phyloP scores from a whole-genome alignment of 2,797 vertebrate species.

The Poecilia gillii region DNA sequence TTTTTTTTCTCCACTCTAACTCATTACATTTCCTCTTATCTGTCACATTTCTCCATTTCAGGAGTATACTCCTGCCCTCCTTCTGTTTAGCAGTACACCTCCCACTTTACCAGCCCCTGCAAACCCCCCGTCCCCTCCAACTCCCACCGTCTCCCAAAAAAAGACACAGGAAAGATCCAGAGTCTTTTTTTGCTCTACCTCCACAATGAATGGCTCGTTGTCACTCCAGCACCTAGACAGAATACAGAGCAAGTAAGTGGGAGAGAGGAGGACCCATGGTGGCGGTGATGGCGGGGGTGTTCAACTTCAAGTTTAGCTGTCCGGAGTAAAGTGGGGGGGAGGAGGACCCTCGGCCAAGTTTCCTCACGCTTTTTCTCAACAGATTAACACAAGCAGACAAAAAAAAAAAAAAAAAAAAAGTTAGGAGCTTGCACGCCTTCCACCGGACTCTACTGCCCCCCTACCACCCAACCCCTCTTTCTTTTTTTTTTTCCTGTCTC shows the following conservation, averaged over 20 bases:
- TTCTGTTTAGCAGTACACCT: conserved; percentile 9
- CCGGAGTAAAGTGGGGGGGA: conserved; percentile 66
- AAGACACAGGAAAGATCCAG: conserved; percentile 81
- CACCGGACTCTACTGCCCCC: conserved; percentile 51
- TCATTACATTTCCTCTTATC: conserved; percentile 52
- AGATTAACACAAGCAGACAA: conserved; percentile 62
- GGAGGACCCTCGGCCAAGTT: conserved; percentile 61
- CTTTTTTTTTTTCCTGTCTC: conserved; percentile 59
- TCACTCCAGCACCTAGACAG: conserved; percentile 84
- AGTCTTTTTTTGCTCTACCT: conserved; percentile 79
- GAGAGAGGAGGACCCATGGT: conserved; percentile 60
- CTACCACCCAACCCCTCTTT: not conserved
- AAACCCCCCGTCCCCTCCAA: not conserved
- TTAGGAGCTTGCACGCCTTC: conserved; percentile 59
- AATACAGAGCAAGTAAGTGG: conserved; percentile 82
- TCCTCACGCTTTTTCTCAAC: conserved; percentile 55
- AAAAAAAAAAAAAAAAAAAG: conserved; percentile 51
- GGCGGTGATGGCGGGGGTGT: conserved; percentile 41
- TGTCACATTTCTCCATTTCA: conserved; percentile 70
- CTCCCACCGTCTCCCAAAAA: conserved; percentile 41
- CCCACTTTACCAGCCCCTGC: not conserved
- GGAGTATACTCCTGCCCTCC: conserved; percentile 56
- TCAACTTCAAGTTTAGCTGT: conserved; percentile 79
- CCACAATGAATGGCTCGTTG: conserved; percentile 85
- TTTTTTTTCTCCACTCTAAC: conserved; percentile 21